phyloP scores from a whole-genome alignment of 1,140 invertebrate genomes.

The Drosophila virilis region DNA sequence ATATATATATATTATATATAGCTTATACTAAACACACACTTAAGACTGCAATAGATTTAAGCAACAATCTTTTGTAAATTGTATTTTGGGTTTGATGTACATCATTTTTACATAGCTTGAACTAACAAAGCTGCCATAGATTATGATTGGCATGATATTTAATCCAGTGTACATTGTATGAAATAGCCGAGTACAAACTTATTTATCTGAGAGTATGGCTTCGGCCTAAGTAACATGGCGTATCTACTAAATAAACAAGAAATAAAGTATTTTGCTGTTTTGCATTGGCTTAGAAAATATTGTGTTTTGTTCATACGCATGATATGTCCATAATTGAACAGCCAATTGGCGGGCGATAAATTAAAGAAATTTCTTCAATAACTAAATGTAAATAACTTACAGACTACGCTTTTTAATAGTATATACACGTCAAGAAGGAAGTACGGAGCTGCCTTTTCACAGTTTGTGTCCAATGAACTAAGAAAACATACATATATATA shows the following conservation, averaged over 20 bases:
- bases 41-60: constrained; percentile 48
- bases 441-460: constrained; percentile 51
- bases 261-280: constrained; percentile 56
- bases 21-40: neutral
- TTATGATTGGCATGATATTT: neutral
- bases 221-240: constrained; percentile 74
- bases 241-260: constrained; percentile 58
- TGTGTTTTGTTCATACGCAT: constrained; percentile 45
- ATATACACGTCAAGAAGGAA: constrained; percentile 59
- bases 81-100: constrained; percentile 21
- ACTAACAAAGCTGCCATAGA: neutral
- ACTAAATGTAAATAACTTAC: constrained; percentile 56
- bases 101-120: neutral
- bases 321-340: constrained; percentile 54
- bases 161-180: constrained; percentile 3
- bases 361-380: constrained; percentile 52
- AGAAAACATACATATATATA: constrained; percentile 18
- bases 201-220: neutral
- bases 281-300: constrained; percentile 28
- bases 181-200: neutral
- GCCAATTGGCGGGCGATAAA: constrained; percentile 56
- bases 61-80: constrained; percentile 22
- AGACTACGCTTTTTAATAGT: constrained; percentile 49
- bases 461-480: constrained; percentile 10
- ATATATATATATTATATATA: neutral